Evolutionary conservation across 2,797 vertebrate genomes (phyloP).

Genomic region (Clarias laeviceps): DNA sequence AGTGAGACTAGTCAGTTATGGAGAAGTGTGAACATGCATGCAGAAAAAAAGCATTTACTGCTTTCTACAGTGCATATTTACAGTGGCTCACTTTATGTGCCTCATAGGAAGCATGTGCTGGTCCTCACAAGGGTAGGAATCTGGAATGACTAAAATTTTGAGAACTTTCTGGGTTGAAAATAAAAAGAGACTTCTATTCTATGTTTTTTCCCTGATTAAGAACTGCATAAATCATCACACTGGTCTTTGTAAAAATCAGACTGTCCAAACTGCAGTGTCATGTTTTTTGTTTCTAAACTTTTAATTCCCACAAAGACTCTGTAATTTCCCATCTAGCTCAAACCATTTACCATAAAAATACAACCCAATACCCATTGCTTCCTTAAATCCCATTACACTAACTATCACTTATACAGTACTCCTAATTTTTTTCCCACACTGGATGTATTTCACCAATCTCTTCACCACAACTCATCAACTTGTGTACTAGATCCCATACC

Average conservation of each 20-base stretch:
- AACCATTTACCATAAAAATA: background rate
- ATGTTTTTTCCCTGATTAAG: background rate
- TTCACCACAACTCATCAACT: too few species aligned
- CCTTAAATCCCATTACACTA: background rate
- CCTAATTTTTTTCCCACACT: background rate
- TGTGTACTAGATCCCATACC: too few species aligned
- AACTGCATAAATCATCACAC: background rate
- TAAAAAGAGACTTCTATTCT: background rate
- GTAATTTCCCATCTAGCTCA: background rate
- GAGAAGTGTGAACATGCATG: background rate
- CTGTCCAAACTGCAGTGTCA: background rate
- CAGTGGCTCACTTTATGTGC: background rate
- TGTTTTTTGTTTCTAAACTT: background rate
- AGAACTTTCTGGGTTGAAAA: background rate
- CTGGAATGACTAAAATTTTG: background rate
- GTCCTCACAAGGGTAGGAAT: background rate
- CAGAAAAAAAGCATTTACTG: background rate
- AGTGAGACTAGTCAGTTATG: background rate
- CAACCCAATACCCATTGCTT: background rate
- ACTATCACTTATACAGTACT: background rate
- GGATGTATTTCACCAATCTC: too few species aligned
- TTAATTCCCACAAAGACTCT: background rate
- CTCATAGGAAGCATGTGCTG: background rate
- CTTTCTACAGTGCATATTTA: background rate
- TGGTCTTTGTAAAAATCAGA: background rate